phyloP scores from a whole-genome alignment of 2,888 invertebrate species.

The Chrysotoxum bicinctum region DNA sequence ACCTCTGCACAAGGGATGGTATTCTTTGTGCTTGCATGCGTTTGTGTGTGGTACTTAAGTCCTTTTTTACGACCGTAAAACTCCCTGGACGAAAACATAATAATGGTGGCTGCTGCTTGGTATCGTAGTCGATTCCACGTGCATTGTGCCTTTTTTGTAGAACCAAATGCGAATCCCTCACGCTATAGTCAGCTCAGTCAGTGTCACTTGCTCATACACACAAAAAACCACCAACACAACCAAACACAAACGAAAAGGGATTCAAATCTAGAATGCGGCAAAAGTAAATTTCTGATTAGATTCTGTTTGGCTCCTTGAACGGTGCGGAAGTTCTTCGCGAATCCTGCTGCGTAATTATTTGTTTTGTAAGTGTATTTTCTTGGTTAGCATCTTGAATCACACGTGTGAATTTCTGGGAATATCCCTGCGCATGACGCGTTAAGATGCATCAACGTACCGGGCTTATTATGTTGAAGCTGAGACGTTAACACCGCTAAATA shows the following conservation, averaged over 20 bases:
- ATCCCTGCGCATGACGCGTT: slow-evolving; percentile 61
- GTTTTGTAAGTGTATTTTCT: slow-evolving; percentile 76
- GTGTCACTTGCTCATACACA: slow-evolving; percentile 24
- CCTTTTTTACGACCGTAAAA: slow-evolving; percentile 67
- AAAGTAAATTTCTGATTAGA: slow-evolving; percentile 80
- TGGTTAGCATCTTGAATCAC: slow-evolving; percentile 46
- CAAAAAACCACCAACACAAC: slow-evolving; percentile 53
- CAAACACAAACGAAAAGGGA: slow-evolving; percentile 74
- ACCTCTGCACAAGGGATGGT: slow-evolving; percentile 43
- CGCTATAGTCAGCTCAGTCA: slow-evolving; percentile 56
- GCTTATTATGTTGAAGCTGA: slow-evolving; percentile 13
- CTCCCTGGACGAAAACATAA: slow-evolving; percentile 65
- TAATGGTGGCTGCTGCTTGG: slow-evolving; percentile 62
- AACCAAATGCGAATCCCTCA: slow-evolving; percentile 74
- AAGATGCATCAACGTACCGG: background rate
- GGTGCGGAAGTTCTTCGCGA: slow-evolving; percentile 73
- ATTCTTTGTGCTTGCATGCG: slow-evolving; percentile 58
- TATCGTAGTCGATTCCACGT: slow-evolving; percentile 53
- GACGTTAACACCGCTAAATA: slow-evolving; percentile 40
- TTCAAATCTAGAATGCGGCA: slow-evolving; percentile 75
- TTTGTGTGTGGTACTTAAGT: slow-evolving; percentile 60
- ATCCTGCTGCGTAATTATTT: slow-evolving; percentile 76
- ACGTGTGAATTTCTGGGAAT: slow-evolving; percentile 41
- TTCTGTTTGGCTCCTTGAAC: slow-evolving; percentile 76
- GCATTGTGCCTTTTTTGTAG: slow-evolving; percentile 57